These are phyloP conservation scores for Caerostris extrusa DNA, from an alignment of 1,140 invertebrate genomes.

Conservation along the genomic window DNA sequence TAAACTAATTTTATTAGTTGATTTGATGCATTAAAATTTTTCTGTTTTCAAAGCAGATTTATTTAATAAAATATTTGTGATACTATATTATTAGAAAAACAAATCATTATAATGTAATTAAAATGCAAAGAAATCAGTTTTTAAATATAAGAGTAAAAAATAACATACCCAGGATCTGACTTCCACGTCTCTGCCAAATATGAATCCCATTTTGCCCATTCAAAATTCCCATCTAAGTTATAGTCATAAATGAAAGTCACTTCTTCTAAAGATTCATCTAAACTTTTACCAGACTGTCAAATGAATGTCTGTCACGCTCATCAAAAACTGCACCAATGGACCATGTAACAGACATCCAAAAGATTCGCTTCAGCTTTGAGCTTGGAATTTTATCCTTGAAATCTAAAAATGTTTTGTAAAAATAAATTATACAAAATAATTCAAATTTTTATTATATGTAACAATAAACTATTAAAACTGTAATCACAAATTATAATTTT, in stretches of 20 bases:
- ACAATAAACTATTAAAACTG: neutral
- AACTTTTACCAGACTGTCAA: slow-evolving; percentile 90
- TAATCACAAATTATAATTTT: neutral
- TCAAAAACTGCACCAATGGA: slow-evolving; percentile 90
- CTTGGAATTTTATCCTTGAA: neutral
- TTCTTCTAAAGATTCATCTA: slow-evolving; percentile 90
- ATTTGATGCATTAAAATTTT: too few species aligned
- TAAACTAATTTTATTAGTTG: too few species aligned
- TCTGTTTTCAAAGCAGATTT: too few species aligned
- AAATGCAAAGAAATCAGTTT: neutral
- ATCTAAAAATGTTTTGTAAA: neutral
- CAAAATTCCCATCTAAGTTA: slow-evolving; percentile 87
- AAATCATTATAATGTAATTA: neutral
- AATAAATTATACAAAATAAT: neutral
- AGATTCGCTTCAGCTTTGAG: slow-evolving; percentile 21
- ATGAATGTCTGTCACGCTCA: slow-evolving; percentile 89
- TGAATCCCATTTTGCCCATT: slow-evolving; percentile 90
- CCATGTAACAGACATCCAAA: slow-evolving; percentile 88
- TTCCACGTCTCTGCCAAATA: slow-evolving; percentile 87
- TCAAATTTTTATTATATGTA: neutral
- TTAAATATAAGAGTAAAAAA: neutral
- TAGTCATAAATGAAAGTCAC: slow-evolving; percentile 94
- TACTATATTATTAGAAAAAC: neutral
- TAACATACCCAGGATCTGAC: slow-evolving; percentile 87
- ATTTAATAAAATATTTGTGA: neutral